Conservation (phyloP, 1,140 invertebrate genomes). For the Xylocopa sonorina region DNA sequence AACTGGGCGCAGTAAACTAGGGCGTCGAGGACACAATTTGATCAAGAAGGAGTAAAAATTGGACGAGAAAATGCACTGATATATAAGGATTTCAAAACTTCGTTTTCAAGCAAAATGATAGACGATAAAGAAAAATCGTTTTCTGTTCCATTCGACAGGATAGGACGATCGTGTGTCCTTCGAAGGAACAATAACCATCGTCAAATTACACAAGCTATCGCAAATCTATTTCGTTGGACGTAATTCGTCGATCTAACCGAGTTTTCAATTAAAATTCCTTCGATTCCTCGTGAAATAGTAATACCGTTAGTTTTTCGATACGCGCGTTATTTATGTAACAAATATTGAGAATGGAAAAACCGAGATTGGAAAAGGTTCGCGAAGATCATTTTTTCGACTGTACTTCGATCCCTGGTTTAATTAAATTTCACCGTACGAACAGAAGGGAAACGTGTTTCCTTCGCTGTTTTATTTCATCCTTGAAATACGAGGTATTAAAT, state of each 20-base stretch:
- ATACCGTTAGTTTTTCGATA: background rate
- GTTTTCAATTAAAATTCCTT: background rate
- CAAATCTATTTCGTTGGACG: background rate
- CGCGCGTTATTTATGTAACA: too few relatives aligned
- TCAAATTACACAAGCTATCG: background rate
- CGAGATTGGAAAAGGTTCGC: too few relatives aligned
- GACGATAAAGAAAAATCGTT: background rate
- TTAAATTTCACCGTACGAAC: too few relatives aligned
- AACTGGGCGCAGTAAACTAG: background rate
- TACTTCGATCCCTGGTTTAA: too few relatives aligned
- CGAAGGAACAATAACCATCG: background rate
- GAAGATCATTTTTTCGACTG: too few relatives aligned
- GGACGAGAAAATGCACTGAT: background rate
- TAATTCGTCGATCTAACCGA: background rate
- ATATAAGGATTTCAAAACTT: too few relatives aligned
- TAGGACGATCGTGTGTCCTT: background rate
- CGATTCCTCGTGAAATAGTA: background rate
- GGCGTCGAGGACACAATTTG: background rate
- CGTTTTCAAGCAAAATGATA: too few relatives aligned
- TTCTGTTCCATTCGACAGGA: background rate
- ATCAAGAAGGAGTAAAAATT: background rate
- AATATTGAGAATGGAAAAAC: too few relatives aligned
- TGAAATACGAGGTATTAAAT: too few relatives aligned
- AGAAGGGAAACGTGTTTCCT: too few relatives aligned
- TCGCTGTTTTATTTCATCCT: too few relatives aligned